These are phyloP conservation scores for Phoeniculus purpureus DNA, from an alignment of 2,797 vertebrate genomes.

Conservation along the genomic window DNA sequence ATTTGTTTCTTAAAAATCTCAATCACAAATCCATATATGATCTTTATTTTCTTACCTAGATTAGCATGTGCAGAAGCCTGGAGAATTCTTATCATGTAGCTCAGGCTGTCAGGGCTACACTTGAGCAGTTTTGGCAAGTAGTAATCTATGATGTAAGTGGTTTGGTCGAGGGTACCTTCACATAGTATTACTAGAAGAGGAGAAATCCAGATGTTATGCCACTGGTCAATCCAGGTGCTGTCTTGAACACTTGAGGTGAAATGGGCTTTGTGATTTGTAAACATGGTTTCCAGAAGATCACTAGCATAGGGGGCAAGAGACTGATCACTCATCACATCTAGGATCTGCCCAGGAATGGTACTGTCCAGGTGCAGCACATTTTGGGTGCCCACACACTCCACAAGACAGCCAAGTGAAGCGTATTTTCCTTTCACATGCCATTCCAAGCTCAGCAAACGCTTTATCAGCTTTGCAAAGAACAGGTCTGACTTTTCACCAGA, in stretches of 20 bases:
- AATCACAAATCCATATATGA: background rate
- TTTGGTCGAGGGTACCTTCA: constrained; percentile 86
- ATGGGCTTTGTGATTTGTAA: constrained; percentile 88
- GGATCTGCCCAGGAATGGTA: constrained; percentile 83
- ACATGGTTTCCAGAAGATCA: constrained; percentile 92
- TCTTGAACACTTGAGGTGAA: constrained; percentile 68
- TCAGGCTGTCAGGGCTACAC: constrained; percentile 89
- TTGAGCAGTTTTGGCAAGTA: constrained; percentile 91
- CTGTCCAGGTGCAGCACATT: constrained; percentile 83
- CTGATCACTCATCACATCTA: constrained; percentile 92
- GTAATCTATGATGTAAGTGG: constrained; percentile 92
- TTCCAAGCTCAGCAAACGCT: constrained; percentile 85
- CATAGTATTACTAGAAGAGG: constrained; percentile 90
- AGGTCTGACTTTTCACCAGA: constrained; percentile 70
- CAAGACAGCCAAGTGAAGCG: constrained; percentile 85
- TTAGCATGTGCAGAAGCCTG: constrained; percentile 78
- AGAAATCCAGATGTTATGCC: constrained; percentile 91
- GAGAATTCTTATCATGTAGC: constrained; percentile 90
- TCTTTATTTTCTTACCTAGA: constrained; percentile 72
- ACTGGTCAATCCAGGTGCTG: constrained; percentile 81
- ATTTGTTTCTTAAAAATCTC: background rate
- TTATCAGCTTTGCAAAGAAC: constrained; percentile 83
- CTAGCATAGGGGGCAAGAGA: constrained; percentile 91
- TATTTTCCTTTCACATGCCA: constrained; percentile 97
- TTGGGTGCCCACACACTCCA: constrained; percentile 86